Conservation (phyloP, 30 jellyfish, hydroid and myxozoan genomes). For the Mastigias papua region DNA sequence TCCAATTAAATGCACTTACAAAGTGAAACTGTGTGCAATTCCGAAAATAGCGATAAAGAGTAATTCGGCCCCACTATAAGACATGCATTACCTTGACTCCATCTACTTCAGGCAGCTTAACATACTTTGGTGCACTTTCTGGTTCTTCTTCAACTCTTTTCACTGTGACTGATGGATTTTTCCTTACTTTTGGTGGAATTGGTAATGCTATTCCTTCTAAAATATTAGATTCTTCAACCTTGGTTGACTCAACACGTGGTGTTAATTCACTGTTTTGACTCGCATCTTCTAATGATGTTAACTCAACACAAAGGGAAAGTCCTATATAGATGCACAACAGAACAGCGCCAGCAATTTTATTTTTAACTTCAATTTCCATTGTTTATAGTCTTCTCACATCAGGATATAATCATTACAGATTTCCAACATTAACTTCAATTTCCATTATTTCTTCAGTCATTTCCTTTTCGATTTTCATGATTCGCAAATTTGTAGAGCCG, state of each 20-base stretch:
- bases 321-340: not conserved
- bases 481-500: not conserved
- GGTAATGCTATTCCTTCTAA: slow-evolving; percentile 30
- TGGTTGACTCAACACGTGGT: not conserved
- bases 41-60: not conserved
- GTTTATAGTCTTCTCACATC: no score
- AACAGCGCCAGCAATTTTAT: no score
- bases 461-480: no score
- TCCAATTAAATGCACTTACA: no score
- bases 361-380: no score
- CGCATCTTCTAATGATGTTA: not conserved
- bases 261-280: not conserved
- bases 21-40: not conserved
- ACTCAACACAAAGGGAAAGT: not conserved
- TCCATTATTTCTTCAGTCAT: no score
- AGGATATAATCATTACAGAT: no score
- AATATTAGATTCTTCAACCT: not conserved
- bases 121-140: slow-evolving; percentile 18
- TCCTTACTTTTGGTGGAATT: slow-evolving; percentile 38
- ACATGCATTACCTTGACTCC: slow-evolving; percentile 30
- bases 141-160: not conserved
- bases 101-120: slow-evolving; percentile 31
- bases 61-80: not conserved
- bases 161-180: not conserved
- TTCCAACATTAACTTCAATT: no score